Evolutionary conservation across 2,888 invertebrate genomes (phyloP).

Genomic region (Xestia sexstrigata): DNA sequence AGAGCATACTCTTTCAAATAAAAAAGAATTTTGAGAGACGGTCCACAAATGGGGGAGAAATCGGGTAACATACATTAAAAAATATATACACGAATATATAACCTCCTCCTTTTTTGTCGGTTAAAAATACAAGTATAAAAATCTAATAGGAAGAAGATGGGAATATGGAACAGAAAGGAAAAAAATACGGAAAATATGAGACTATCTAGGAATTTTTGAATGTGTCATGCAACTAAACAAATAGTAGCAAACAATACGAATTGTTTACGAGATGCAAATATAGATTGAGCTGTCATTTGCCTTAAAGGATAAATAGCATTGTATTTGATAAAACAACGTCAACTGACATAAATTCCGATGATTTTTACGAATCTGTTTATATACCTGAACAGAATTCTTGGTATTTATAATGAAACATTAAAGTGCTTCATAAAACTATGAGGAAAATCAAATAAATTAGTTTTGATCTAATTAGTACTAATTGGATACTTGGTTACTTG

Average conservation of each 20-base stretch:
- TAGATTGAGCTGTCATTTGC: slow-evolving; percentile 5
- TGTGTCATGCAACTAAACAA: neutral
- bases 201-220: neutral
- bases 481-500: neutral
- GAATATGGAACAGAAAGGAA: neutral
- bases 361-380: slow-evolving; percentile 37
- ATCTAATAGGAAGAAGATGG: neutral
- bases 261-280: slow-evolving; percentile 16
- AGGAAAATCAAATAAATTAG: slow-evolving; percentile 12
- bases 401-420: slow-evolving; percentile 12
- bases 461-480: neutral
- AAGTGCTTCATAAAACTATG: neutral
- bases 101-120: no score
- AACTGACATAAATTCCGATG: slow-evolving; percentile 19
- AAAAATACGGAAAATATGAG: neutral
- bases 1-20: no score
- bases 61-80: no score
- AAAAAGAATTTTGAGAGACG: no score
- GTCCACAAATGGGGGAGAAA: no score
- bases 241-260: slow-evolving; percentile 1
- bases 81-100: no score
- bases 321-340: slow-evolving; percentile 8
- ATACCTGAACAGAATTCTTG: slow-evolving; percentile 29
- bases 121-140: neutral
- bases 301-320: slow-evolving; percentile 30